A percentile compares a stretch with the other conserved stretches of the same genome.
Conservation (phyloP, 2,888 invertebrate species). For the Athalia circularis region DNA sequence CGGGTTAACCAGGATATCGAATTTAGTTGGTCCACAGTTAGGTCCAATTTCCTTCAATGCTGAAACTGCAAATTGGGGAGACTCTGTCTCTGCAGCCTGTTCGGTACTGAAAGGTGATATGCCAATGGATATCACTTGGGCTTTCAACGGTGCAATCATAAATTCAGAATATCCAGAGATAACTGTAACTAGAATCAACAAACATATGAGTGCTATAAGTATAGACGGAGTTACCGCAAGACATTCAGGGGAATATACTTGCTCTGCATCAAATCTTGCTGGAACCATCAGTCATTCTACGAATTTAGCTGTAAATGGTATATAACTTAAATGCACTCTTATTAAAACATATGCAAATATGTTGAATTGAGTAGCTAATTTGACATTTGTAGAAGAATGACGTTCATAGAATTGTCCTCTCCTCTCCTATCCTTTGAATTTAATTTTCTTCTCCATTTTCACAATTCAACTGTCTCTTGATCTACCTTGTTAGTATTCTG, state of each 20-base stretch:
- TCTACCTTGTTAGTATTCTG: not conserved
- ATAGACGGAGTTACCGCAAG: conserved; percentile 82
- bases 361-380: conserved; percentile 7
- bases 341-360: not conserved
- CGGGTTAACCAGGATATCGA: conserved; percentile 22
- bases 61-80: conserved; percentile 82
- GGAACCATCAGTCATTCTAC: conserved; percentile 83
- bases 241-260: conserved; percentile 86
- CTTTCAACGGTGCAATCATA: conserved; percentile 77
- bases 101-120: conserved; percentile 86
- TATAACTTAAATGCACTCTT: conserved; percentile 54
- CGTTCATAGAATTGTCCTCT: conserved; percentile 11
- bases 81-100: conserved; percentile 84
- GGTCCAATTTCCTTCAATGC: conserved; percentile 80
- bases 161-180: conserved; percentile 78
- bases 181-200: conserved; percentile 78
- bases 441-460: not conserved
- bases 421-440: conserved; percentile 16
- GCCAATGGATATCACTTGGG: conserved; percentile 86
- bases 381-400: conserved; percentile 4
- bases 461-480: not conserved
- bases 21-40: conserved; percentile 80
- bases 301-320: conserved; percentile 85
- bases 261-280: conserved; percentile 83
- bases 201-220: conserved; percentile 81